Conservation (phyloP, 2,888 invertebrate genomes). For the Hypena proboscidalis region DNA sequence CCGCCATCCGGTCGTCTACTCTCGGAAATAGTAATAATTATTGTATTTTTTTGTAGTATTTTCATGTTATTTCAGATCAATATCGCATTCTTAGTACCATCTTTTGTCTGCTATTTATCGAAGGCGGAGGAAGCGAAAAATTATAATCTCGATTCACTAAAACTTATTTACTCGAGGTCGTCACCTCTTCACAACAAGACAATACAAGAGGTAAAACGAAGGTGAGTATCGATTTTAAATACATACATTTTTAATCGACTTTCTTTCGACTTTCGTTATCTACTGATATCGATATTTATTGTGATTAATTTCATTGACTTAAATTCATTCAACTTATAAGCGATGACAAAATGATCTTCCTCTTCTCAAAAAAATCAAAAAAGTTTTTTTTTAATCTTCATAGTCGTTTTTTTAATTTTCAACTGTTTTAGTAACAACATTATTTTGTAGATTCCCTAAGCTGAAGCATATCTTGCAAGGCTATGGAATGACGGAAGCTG, state of each 20-base stretch:
- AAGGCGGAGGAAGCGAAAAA: slow-evolving; percentile 51
- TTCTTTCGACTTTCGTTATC: no score
- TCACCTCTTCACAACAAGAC: slow-evolving; percentile 65
- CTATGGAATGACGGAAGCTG: slow-evolving; percentile 73
- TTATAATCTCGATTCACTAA: slow-evolving; percentile 60
- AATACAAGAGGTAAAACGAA: slow-evolving; percentile 61
- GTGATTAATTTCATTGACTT: no score
- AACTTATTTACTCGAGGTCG: slow-evolving; percentile 65
- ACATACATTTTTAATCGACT: slow-evolving; percentile 5
- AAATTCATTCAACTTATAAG: no score
- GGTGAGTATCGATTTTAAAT: slow-evolving; percentile 51
- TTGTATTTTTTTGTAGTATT: background rate
- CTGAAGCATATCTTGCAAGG: slow-evolving; percentile 62
- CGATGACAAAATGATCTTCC: no score
- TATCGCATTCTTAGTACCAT: slow-evolving; percentile 62
- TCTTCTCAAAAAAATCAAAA: no score
- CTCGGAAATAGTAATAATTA: background rate
- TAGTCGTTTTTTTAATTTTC: no score
- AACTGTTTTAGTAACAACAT: background rate
- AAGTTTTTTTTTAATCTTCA: no score
- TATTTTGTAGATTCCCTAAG: slow-evolving; percentile 53
- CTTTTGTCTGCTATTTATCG: slow-evolving; percentile 53
- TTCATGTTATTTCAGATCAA: slow-evolving; percentile 54
- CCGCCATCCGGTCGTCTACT: no score
- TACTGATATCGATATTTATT: no score